A percentile compares a stretch with the other conserved stretches of the same genome.
phyloP scores from a whole-genome alignment of 2,797 vertebrate genomes.

The Sebastes itinus region DNA sequence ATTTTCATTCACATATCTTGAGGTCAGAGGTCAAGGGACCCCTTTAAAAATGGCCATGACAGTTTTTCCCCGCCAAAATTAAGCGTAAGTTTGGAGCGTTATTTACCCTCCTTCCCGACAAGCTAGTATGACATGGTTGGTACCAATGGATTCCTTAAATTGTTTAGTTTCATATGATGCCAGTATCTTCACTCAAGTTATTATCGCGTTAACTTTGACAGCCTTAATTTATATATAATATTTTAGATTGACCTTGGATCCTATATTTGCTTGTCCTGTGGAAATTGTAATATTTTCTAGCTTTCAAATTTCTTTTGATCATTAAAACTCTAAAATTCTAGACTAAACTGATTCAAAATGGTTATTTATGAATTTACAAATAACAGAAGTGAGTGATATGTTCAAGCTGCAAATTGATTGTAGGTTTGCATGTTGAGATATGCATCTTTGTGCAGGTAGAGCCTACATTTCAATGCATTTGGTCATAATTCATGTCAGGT shows the following conservation, averaged over 20 bases:
- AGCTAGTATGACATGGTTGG: no score
- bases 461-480: not conserved
- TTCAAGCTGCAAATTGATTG: not conserved
- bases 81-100: no score
- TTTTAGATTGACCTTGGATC: not conserved
- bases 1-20: no score
- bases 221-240: not conserved
- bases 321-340: not conserved
- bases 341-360: not conserved
- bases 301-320: not conserved
- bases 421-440: not conserved
- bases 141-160: no score
- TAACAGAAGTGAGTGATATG: not conserved
- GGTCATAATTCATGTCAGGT: not conserved
- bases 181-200: no score
- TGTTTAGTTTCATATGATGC: no score
- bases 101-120: no score
- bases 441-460: not conserved
- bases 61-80: no score
- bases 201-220: no score
- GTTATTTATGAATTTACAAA: not conserved
- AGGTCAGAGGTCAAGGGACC: no score
- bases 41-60: rapidly evolving
- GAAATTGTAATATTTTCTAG: not conserved
- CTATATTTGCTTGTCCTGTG: not conserved